Conservation (phyloP, 2,113 vertebrate species). For the Columbina picui region DNA sequence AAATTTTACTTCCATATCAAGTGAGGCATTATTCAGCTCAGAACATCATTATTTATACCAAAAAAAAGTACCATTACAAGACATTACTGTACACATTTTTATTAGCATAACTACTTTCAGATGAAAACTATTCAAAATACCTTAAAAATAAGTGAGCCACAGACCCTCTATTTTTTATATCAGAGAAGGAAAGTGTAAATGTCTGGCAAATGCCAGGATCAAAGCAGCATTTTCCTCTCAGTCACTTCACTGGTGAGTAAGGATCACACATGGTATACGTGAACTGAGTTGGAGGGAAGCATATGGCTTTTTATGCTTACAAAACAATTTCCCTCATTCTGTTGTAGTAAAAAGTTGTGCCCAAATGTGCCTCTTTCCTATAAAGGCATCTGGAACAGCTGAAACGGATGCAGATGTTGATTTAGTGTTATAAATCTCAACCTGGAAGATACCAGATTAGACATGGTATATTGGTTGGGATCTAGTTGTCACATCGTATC, state of each 20-base stretch:
- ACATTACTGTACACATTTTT: not conserved
- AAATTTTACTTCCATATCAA: not conserved
- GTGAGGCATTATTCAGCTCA: not conserved
- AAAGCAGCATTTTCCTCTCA: not conserved
- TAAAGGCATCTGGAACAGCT: not conserved
- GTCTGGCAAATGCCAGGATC: not conserved
- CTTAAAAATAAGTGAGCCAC: not conserved
- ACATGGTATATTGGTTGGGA: no score
- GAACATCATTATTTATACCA: not conserved
- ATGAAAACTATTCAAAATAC: not conserved
- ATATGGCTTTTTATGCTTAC: not conserved
- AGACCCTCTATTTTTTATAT: not conserved
- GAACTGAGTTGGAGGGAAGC: not conserved
- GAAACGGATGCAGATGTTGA: not conserved
- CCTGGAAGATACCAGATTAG: not conserved
- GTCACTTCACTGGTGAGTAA: not conserved
- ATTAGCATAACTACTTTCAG: not conserved
- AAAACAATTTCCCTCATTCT: not conserved
- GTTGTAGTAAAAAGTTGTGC: not conserved
- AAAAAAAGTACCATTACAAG: not conserved
- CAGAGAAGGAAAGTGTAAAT: not conserved
- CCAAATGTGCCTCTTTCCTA: not conserved
- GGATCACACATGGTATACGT: accelerated
- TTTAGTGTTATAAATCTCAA: not conserved
- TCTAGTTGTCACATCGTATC: not conserved